These are phyloP conservation scores for Connochaetes taurinus DNA, from an alignment of 2,113 vertebrate species.

Conservation along the genomic window DNA sequence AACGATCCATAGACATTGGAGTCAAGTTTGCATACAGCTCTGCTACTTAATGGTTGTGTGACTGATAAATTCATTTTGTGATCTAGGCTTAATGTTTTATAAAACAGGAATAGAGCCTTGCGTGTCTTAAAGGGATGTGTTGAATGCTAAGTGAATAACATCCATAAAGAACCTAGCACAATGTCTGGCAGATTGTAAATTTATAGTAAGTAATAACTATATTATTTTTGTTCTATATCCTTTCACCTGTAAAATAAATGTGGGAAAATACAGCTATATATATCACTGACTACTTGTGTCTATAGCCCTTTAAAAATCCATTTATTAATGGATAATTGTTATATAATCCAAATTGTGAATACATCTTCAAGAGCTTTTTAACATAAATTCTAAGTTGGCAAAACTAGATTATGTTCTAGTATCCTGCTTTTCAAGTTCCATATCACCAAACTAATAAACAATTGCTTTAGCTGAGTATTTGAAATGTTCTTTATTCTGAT, in stretches of 20 bases:
- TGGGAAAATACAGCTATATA: not conserved
- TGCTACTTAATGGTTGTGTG: not conserved
- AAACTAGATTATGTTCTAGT: not conserved
- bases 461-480: not conserved
- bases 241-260: not conserved
- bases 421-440: not conserved
- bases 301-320: not conserved
- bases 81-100: not conserved
- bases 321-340: not conserved
- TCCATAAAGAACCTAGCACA: not conserved
- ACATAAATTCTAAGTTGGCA: not conserved
- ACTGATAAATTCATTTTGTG: not conserved
- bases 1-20: not conserved
- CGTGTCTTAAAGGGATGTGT: not conserved
- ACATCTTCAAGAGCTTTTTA: not conserved
- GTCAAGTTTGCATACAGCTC: not conserved
- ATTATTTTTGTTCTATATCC: not conserved
- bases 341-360: not conserved
- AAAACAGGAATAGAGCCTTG: not conserved
- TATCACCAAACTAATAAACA: not conserved
- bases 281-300: not conserved
- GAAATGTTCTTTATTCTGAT: not conserved
- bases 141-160: not conserved
- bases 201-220: not conserved
- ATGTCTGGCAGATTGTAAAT: not conserved